Conservation (phyloP, 2,113 vertebrate species). For the Malaclemys terrapin region DNA sequence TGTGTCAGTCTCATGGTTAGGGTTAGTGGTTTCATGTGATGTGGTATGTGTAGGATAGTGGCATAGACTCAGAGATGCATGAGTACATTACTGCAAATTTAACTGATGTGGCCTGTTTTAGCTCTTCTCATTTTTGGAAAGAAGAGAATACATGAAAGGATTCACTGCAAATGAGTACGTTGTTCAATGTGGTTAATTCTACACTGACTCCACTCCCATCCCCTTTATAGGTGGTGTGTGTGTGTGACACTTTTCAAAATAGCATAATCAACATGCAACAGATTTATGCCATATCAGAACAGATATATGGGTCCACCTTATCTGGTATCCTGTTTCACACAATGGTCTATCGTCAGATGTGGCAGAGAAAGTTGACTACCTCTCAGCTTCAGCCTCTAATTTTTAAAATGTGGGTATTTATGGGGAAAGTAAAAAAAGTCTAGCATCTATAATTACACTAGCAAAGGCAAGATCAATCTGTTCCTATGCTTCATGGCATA, state of each 20-base stretch:
- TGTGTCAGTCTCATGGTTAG: background rate
- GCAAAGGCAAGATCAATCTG: background rate
- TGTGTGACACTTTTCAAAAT: conserved; percentile 41
- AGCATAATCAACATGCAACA: background rate
- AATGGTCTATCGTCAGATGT: background rate
- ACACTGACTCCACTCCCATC: background rate
- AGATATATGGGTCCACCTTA: background rate
- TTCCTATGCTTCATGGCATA: background rate
- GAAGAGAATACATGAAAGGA: conserved; percentile 21
- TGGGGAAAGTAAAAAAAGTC: background rate
- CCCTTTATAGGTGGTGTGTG: conserved; percentile 27
- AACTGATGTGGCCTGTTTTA: conserved; percentile 47
- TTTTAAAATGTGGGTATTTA: background rate
- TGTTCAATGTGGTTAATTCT: conserved; percentile 64
- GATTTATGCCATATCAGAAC: conserved; percentile 26
- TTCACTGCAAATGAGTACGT: conserved; percentile 46
- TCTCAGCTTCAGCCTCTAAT: background rate
- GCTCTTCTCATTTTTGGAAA: conserved; percentile 30
- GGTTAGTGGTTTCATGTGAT: conserved; percentile 49
- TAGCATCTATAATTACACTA: background rate
- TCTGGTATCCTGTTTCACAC: background rate
- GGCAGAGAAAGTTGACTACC: background rate
- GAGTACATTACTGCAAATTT: conserved; percentile 27
- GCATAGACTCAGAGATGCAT: background rate
- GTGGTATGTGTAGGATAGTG: conserved; percentile 24